A percentile compares a stretch with the other conserved stretches of the same genome.
These are phyloP conservation scores for Danio aesculapii DNA, from an alignment of 2,797 vertebrate species.

Conservation along the genomic window DNA sequence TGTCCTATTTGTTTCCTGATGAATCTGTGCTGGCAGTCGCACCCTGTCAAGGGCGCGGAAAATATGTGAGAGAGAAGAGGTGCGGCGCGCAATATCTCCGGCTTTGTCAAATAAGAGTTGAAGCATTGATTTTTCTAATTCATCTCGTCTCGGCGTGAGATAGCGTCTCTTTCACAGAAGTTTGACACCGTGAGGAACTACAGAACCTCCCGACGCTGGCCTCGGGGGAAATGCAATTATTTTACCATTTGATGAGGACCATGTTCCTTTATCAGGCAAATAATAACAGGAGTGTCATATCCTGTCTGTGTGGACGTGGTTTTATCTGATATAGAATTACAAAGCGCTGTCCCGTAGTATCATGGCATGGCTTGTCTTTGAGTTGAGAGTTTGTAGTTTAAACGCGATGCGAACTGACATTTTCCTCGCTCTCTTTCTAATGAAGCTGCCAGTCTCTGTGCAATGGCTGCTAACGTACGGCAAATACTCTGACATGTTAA, in stretches of 20 bases:
- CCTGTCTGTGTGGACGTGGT: slow-evolving; percentile 67
- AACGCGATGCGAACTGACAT: slow-evolving; percentile 58
- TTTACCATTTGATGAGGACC: slow-evolving; percentile 66
- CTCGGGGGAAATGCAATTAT: slow-evolving; percentile 71
- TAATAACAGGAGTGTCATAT: slow-evolving; percentile 76
- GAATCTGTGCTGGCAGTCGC: slow-evolving; percentile 51
- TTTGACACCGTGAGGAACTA: slow-evolving; percentile 67
- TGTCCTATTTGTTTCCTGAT: slow-evolving; percentile 61
- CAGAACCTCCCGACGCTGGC: slow-evolving; percentile 65
- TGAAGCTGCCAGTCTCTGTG: slow-evolving; percentile 59
- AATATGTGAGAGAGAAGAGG: slow-evolving; percentile 40
- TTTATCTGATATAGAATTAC: slow-evolving; percentile 71
- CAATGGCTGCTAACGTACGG: slow-evolving; percentile 29
- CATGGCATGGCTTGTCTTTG: slow-evolving; percentile 61
- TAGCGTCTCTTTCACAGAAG: slow-evolving; percentile 54
- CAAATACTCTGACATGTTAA: slow-evolving; percentile 49
- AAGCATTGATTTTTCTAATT: slow-evolving; percentile 63
- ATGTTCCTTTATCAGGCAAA: slow-evolving; percentile 70
- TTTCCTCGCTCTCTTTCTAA: slow-evolving; percentile 58
- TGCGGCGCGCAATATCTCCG: slow-evolving; percentile 44
- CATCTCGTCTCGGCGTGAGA: slow-evolving; percentile 55
- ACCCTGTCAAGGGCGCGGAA: slow-evolving; percentile 48
- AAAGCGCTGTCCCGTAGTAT: slow-evolving; percentile 65
- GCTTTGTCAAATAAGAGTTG: slow-evolving; percentile 59
- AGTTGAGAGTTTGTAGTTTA: slow-evolving; percentile 60